Evolutionary conservation across 2,113 vertebrate genomes (phyloP), one percentile per base, ranked within the genome.

Genomic region (cat (Felis catus)): DNA sequence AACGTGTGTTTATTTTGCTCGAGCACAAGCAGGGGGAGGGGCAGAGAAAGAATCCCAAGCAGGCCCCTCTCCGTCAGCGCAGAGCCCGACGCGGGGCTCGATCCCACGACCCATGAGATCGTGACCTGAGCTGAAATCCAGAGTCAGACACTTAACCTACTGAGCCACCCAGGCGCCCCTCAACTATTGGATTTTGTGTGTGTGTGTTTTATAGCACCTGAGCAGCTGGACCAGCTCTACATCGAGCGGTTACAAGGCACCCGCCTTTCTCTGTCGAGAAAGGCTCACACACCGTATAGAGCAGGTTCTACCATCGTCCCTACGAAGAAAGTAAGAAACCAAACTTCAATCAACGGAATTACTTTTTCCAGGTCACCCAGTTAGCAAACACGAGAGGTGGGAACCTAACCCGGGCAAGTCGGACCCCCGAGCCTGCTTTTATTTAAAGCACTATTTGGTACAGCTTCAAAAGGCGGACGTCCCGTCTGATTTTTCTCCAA

Each of bases 401-500:
- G 58, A 78, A 41, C 41, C 25, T 61, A 63, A 93, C 12, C 5
- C 29, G 55, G 68, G 6, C 51, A 58, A 94, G 16, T 33, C 36
- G 18, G 51, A 70, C 71, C 61, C 31, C 48, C 61, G 53, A 91
- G 70, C 15, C 41, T 70, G 21, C 11, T 95, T 97, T 93, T 87
- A 93, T 87, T 97, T 93, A 90, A 93, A 93, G 88, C 74, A 84
- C 87, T 89, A 3, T 78, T 68, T 88, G 65, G 66, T 71, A 91
- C n/a, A 29, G 21, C 80, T 66, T 96, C 76, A 81, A 85, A 93
- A 95, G 93, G 84, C n/a, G 31, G 39, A 68, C 18, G 81, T 92
- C 96, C 71, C 80, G 7, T 89, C 83, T 94, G 94, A 97, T 94
- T 97, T 94, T 96, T 93, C 86, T 97, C 55, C 95, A 92, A 80